These are phyloP conservation scores for Monopis laevigella DNA, from an alignment of 2,888 invertebrate genomes.

Conservation along the genomic window DNA sequence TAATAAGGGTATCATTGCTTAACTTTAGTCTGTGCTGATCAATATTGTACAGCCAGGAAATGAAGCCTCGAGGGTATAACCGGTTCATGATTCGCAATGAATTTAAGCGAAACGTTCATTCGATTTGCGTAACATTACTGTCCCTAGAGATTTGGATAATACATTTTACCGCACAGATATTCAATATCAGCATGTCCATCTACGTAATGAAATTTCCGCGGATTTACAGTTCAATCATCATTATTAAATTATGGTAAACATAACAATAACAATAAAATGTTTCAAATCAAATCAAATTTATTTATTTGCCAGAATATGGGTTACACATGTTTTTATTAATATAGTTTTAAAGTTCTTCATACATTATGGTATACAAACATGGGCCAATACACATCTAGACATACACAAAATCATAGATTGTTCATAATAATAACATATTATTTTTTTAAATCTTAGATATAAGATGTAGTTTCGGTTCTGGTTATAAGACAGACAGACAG, in stretches of 20 bases:
- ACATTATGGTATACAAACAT: no score
- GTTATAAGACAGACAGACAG: no score
- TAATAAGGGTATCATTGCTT: background rate
- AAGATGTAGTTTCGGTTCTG: no score
- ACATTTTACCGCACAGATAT: slow-evolving; percentile 32
- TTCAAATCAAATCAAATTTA: no score
- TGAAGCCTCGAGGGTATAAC: slow-evolving; percentile 9
- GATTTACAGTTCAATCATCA: background rate
- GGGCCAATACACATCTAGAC: no score
- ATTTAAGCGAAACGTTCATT: slow-evolving; percentile 1
- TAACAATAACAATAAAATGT: no score
- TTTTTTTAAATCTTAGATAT: no score
- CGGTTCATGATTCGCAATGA: slow-evolving; percentile 3
- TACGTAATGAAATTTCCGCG: slow-evolving; percentile 58
- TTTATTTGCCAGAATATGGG: no score
- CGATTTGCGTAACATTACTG: slow-evolving; percentile 10
- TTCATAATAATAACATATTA: no score
- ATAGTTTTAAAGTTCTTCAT: no score
- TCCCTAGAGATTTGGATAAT: slow-evolving; percentile 10
- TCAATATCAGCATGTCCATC: slow-evolving; percentile 36
- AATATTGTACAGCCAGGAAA: slow-evolving; percentile 9
- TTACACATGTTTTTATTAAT: no score
- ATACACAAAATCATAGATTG: no score
- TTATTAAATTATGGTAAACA: slow-evolving; percentile 8
- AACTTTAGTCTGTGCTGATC: slow-evolving; percentile 5